Conservation (phyloP, 1,140 invertebrate species). For the Pectinophora gossypiella region DNA sequence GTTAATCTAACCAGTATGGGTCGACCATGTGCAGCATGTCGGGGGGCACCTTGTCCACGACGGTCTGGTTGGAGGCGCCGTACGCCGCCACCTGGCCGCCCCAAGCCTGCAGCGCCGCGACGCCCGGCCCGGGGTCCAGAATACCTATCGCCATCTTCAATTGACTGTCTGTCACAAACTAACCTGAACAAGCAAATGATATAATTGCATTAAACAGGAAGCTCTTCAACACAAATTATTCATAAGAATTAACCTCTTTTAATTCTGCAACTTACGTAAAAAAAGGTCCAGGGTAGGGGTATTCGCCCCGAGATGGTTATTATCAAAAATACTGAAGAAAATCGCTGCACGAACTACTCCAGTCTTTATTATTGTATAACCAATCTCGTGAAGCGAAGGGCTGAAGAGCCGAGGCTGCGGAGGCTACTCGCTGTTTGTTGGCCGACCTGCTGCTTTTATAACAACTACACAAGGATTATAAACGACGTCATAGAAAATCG, state of each 20-base stretch:
- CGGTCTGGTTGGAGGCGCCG: slow-evolving; percentile 65
- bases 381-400: slow-evolving; percentile 50
- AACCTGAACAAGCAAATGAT: no score
- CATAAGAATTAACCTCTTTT: no score
- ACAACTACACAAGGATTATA: slow-evolving; percentile 39
- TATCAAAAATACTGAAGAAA: slow-evolving; percentile 75
- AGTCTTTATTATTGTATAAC: slow-evolving; percentile 67
- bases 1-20: slow-evolving; percentile 77
- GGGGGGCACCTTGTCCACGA: slow-evolving; percentile 74
- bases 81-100: slow-evolving; percentile 66
- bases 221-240: no score
- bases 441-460: slow-evolving; percentile 52
- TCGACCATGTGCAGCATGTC: slow-evolving; percentile 79
- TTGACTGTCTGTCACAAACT: slow-evolving; percentile 6
- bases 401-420: slow-evolving; percentile 46
- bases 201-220: no score
- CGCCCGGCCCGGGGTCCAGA: slow-evolving; percentile 58
- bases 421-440: slow-evolving; percentile 60
- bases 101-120: slow-evolving; percentile 64
- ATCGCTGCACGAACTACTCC: slow-evolving; percentile 75
- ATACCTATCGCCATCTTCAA: slow-evolving; percentile 52
- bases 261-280: slow-evolving; percentile 35
- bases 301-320: slow-evolving; percentile 57
- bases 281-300: slow-evolving; percentile 34
- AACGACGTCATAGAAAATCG: slow-evolving; percentile 54